phyloP scores from a whole-genome alignment of 1,140 invertebrate genomes.

The Nilaparvata lugens region DNA sequence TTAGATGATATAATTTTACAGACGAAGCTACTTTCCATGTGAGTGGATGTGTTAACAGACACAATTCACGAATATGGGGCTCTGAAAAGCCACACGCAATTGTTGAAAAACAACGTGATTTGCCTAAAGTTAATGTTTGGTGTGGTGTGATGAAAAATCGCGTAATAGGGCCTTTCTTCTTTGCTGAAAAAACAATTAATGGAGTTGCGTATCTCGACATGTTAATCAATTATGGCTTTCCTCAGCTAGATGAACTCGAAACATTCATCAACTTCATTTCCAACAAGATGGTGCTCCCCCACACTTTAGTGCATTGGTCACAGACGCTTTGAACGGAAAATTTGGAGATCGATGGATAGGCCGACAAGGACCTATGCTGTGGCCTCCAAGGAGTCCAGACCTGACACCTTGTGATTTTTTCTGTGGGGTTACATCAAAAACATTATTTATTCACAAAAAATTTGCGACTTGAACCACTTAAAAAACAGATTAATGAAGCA shows the following conservation, averaged over 20 bases:
- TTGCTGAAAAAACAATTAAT: not conserved
- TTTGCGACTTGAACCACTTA: not conserved
- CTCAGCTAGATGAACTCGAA: slow-evolving; percentile 1
- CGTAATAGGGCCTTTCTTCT: not conserved
- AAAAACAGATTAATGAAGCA: slow-evolving; percentile 2
- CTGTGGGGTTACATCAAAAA: not conserved
- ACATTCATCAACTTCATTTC: not conserved
- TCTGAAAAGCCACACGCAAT: slow-evolving; percentile 3
- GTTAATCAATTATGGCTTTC: slow-evolving; percentile 1
- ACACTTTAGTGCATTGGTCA: not conserved
- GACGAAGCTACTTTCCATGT: slow-evolving; percentile 1
- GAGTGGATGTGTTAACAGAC: slow-evolving; percentile 1
- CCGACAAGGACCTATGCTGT: not conserved
- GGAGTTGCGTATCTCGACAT: not conserved
- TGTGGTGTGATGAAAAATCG: slow-evolving; percentile 1
- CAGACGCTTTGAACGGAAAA: not conserved
- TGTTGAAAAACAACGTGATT: slow-evolving; percentile 1
- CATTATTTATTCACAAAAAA: slow-evolving; percentile 1
- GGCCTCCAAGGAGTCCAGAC: slow-evolving; percentile 5
- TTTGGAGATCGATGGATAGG: slow-evolving; percentile 1
- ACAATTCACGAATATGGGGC: not conserved
- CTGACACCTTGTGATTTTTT: slow-evolving; percentile 5
- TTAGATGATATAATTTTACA: slow-evolving; percentile 3
- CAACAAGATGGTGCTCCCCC: slow-evolving; percentile 5
- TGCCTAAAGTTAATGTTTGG: not conserved